Conservation (phyloP, 92 coral and sea anemone species). For the Parazoanthus darwini region DNA sequence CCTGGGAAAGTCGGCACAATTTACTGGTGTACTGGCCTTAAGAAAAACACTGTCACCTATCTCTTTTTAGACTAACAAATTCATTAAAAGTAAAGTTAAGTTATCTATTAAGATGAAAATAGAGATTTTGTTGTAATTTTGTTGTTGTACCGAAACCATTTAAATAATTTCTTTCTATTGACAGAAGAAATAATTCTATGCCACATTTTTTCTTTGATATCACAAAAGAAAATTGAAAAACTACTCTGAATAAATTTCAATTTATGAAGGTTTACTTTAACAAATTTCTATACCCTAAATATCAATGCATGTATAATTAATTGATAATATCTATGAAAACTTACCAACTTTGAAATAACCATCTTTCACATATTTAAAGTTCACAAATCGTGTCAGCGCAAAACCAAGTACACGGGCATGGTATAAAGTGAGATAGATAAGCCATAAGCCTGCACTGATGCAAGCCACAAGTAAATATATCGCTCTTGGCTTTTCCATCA, state of each 20-base stretch:
- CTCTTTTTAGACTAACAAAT: no score
- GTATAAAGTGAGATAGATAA: constrained; percentile 88
- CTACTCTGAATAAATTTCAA: no score
- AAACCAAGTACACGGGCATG: constrained; percentile 87
- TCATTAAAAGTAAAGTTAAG: no score
- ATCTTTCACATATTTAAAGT: constrained; percentile 76
- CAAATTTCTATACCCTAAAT: not conserved
- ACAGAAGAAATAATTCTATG: not conserved
- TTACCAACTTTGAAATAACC: constrained; percentile 95
- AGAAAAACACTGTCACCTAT: no score
- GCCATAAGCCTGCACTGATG: constrained; percentile 78
- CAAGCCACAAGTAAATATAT: constrained; percentile 84
- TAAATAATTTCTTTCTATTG: no score
- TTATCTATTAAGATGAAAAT: no score
- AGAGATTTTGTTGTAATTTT: no score
- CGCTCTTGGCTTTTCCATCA: constrained; percentile 43
- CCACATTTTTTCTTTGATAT: not conserved
- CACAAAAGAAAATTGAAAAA: no score
- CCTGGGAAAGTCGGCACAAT: no score
- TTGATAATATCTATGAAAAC: constrained; percentile 21
- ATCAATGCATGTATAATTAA: not conserved
- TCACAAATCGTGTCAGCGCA: constrained; percentile 76
- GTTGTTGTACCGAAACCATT: no score
- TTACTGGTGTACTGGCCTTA: no score
- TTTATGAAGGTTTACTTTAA: no score